phyloP scores from a whole-genome alignment of 2,797 vertebrate genomes.

The Brotula barbata region DNA sequence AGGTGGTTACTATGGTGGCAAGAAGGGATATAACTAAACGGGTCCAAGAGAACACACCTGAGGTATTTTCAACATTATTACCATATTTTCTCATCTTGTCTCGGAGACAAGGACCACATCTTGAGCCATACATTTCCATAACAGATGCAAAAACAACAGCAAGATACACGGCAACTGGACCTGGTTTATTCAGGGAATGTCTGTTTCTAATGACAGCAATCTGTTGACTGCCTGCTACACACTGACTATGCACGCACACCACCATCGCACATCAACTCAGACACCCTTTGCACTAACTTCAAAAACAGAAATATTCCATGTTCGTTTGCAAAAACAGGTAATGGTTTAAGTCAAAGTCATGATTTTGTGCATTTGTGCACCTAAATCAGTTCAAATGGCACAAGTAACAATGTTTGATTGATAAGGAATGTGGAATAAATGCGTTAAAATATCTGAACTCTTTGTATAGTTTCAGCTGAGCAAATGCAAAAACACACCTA shows the following conservation, averaged over 20 bases:
- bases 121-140: slow-evolving; percentile 31
- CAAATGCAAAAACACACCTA: slow-evolving; percentile 39
- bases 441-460: too few species aligned
- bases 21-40: neutral
- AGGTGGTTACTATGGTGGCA: too few species aligned
- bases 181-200: slow-evolving; percentile 39
- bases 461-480: slow-evolving; percentile 48
- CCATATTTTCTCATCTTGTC: slow-evolving; percentile 15
- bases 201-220: slow-evolving; percentile 36
- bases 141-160: slow-evolving; percentile 37
- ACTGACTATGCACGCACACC: slow-evolving; percentile 30
- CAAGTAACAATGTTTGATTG: too few species aligned
- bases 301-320: too few species aligned
- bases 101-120: slow-evolving; percentile 25
- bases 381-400: too few species aligned
- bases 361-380: too few species aligned
- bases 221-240: slow-evolving; percentile 32
- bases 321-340: too few species aligned
- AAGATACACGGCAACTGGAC: slow-evolving; percentile 53
- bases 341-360: too few species aligned
- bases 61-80: slow-evolving; percentile 19
- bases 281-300: slow-evolving; percentile 58
- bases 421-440: too few species aligned
- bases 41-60: slow-evolving; percentile 19
- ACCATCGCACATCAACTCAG: slow-evolving; percentile 24